Evolutionary conservation across 2,888 invertebrate genomes (phyloP).

Genomic region (Hedychridium roseum): DNA sequence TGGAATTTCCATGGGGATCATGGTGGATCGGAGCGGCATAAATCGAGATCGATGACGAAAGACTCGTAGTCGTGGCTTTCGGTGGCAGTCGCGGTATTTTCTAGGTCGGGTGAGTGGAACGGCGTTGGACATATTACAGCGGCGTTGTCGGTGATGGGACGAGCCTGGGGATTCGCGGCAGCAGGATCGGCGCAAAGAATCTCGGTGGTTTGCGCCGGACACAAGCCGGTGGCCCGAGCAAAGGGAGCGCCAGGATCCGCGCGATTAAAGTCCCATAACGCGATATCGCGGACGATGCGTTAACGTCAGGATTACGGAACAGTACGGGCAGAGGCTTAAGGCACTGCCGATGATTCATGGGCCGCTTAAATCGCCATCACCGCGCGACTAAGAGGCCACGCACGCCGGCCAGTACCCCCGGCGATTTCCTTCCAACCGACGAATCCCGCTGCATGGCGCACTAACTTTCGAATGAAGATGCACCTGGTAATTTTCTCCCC

Average conservation of each 20-base stretch:
- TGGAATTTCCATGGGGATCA: too few species aligned
- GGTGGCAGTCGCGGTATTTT: slow-evolving; percentile 41
- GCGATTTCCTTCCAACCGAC: slow-evolving; percentile 12
- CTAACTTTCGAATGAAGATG: too few species aligned
- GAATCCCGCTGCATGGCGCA: too few species aligned
- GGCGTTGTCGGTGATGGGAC: too few species aligned
- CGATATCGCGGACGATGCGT: slow-evolving; percentile 21
- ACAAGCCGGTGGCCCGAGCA: slow-evolving; percentile 6
- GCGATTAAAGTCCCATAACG: slow-evolving; percentile 50
- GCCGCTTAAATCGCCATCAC: slow-evolving; percentile 41
- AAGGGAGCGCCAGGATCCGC: slow-evolving; percentile 10
- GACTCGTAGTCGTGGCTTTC: slow-evolving; percentile 24
- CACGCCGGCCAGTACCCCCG: slow-evolving; percentile 5
- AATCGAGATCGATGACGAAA: slow-evolving; percentile 45
- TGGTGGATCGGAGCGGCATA: slow-evolving; percentile 21
- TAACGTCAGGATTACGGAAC: slow-evolving; percentile 19
- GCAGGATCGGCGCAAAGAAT: not conserved
- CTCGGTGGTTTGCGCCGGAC: not conserved
- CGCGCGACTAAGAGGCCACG: too few species aligned
- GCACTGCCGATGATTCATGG: slow-evolving; percentile 36
- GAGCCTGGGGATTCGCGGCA: too few species aligned
- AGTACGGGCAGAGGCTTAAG: slow-evolving; percentile 13
- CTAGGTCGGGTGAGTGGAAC: slow-evolving; percentile 32
- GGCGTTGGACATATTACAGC: too few species aligned
- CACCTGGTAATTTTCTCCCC: too few species aligned